phyloP scores from a whole-genome alignment of 2,888 invertebrate species.

The Perdita meconis region DNA sequence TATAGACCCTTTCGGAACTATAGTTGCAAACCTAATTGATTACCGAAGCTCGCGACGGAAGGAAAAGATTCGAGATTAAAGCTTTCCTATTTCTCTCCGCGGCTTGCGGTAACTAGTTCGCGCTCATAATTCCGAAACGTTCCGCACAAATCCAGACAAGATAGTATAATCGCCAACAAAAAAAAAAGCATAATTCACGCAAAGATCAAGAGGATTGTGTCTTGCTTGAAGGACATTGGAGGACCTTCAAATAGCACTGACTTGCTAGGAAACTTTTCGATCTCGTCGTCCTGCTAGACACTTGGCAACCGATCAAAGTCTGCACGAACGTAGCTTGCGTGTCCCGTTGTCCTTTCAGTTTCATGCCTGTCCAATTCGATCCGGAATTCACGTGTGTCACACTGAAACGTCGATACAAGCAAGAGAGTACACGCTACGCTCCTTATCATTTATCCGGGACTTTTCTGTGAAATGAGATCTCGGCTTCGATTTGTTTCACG shows the following conservation, averaged over 20 bases:
- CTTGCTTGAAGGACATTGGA: background rate
- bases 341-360: slow-evolving; percentile 59
- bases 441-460: slow-evolving; percentile 44
- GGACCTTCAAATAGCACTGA: background rate
- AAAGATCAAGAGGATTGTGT: background rate
- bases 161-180: background rate
- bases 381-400: slow-evolving; percentile 51
- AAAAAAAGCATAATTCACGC: background rate
- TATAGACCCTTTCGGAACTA: background rate
- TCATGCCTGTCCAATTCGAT: slow-evolving; percentile 67
- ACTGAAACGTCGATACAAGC: slow-evolving; percentile 54
- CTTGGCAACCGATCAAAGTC: background rate
- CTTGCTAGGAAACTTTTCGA: background rate
- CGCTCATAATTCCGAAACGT: background rate
- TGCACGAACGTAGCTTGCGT: slow-evolving; percentile 9
- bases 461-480: slow-evolving; percentile 65
- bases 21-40: background rate
- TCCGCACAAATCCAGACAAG: background rate
- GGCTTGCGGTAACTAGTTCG: background rate
- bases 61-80: background rate
- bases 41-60: background rate
- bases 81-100: background rate
- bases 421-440: slow-evolving; percentile 58
- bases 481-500: slow-evolving; percentile 54
- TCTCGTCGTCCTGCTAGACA: background rate